Evolutionary conservation across 2,113 vertebrate genomes (phyloP).

Genomic region (Perca fluviatilis): DNA sequence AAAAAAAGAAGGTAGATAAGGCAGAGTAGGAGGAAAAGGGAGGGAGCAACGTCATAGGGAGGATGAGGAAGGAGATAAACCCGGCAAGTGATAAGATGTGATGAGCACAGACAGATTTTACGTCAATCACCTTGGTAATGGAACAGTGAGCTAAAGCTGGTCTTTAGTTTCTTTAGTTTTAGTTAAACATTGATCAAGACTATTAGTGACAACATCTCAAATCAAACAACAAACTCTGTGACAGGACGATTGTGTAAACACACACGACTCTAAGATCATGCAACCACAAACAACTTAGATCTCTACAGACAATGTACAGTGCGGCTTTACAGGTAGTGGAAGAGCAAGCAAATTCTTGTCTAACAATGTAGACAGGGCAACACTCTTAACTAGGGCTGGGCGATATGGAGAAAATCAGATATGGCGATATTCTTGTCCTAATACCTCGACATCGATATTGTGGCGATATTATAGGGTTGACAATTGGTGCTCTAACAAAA

Average conservation of each 20-base stretch:
- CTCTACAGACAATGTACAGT: slow-evolving; percentile 4
- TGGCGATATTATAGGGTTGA: no score
- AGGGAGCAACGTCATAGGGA: slow-evolving; percentile 47
- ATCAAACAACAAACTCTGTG: slow-evolving; percentile 23
- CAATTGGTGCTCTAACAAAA: no score
- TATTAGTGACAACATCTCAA: slow-evolving; percentile 27
- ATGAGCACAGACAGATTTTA: slow-evolving; percentile 10
- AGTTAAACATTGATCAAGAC: not conserved
- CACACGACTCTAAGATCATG: slow-evolving; percentile 28
- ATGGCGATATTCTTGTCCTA: no score
- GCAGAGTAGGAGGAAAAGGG: slow-evolving; percentile 50
- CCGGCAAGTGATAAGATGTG: slow-evolving; percentile 19
- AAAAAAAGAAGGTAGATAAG: slow-evolving; percentile 20
- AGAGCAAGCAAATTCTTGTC: not conserved
- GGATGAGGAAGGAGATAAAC: slow-evolving; percentile 34
- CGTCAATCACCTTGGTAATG: not conserved
- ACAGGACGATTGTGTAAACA: slow-evolving; percentile 19
- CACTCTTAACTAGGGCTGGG: not conserved
- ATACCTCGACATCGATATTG: no score
- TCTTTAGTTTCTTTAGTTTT: not conserved
- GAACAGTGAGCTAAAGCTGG: slow-evolving; percentile 26
- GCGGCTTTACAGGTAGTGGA: not conserved
- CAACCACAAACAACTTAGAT: slow-evolving; percentile 32
- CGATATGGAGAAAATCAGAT: no score
- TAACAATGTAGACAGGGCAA: slow-evolving; percentile 19